Evolutionary conservation across 2,888 invertebrate genomes (phyloP), one percentile per base, ranked within the genome.

Genomic region (Ashinkailepas kermadecensis): DNA sequence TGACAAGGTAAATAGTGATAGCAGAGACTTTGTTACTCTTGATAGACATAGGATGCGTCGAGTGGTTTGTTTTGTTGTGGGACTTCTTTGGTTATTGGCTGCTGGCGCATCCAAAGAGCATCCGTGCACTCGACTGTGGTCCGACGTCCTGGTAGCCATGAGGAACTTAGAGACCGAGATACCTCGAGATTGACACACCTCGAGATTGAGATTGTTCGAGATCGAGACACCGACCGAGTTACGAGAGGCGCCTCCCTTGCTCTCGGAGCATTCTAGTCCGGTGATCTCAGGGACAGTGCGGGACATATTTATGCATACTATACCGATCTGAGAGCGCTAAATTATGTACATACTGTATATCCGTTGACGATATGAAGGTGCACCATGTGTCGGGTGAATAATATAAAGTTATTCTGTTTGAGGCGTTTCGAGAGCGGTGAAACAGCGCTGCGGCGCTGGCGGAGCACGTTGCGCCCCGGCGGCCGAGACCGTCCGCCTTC

Each of bases 201-300:
- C 39, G 39, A 39, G 39, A 39, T 39, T 39, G 39, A 39, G 39
- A 39, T 39, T 39, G 39, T 39, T 15, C 15, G 39, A 13, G 15
- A 15, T 15, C 15, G 70, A 25, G 70, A 70, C 23, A 10, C 70
- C 25, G 39, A 25, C 39, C 70, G 39, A 70, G 39, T 70, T 12
- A 39, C 70, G 70, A 39, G 70, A 23, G 15, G 25, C 25, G 23
- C 23, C 23, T 67, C 23, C 13, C 25, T 67, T 67, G 70, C 70
- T 21, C 21, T 74, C 74, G 74, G 74, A 74, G 74, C 74, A 74
- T 56, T 74, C 74, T 74, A 74, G 74, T 74, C 74, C 74, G 74
- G 74, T 21, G 74, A 74, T 74, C 74, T 74, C 74, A 56, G 7
- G 6, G 70, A 23, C 39, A 23, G 15, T 39, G 39, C 15, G 15